phyloP scores from a whole-genome alignment of 2,888 invertebrate species.

The Sisyra terminalis region DNA sequence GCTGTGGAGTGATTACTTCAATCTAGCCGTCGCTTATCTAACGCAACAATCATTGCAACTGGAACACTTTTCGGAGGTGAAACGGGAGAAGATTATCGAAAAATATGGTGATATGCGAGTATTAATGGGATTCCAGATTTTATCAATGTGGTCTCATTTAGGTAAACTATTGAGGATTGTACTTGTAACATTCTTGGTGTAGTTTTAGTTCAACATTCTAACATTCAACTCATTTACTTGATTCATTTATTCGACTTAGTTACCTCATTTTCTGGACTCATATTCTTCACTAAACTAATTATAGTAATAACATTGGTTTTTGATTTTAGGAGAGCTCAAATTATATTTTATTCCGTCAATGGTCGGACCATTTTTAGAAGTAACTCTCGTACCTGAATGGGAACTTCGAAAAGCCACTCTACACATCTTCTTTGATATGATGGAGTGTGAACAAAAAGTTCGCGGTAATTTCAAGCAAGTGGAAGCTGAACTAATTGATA shows the following conservation, averaged over 20 bases:
- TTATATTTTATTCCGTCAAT: constrained; percentile 80
- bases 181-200: no score
- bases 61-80: constrained; percentile 66
- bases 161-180: constrained; percentile 30
- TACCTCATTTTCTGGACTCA: no score
- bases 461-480: constrained; percentile 80
- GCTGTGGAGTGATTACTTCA: constrained; percentile 58
- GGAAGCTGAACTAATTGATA: constrained; percentile 86
- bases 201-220: no score
- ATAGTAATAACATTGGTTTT: no score
- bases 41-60: constrained; percentile 68
- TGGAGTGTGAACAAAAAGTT: constrained; percentile 76
- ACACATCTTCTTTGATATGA: constrained; percentile 87
- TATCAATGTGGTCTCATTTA: constrained; percentile 81
- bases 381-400: constrained; percentile 76
- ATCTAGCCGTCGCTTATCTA: constrained; percentile 61
- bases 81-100: constrained; percentile 57
- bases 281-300: no score
- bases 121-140: constrained; percentile 78
- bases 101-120: constrained; percentile 84
- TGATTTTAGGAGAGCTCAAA: constrained; percentile 54
- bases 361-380: constrained; percentile 86
- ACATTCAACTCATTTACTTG: no score
- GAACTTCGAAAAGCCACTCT: constrained; percentile 76
- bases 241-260: neutral